Evolutionary conservation across 2,888 invertebrate species (phyloP).

Genomic region (Caprella mutica): DNA sequence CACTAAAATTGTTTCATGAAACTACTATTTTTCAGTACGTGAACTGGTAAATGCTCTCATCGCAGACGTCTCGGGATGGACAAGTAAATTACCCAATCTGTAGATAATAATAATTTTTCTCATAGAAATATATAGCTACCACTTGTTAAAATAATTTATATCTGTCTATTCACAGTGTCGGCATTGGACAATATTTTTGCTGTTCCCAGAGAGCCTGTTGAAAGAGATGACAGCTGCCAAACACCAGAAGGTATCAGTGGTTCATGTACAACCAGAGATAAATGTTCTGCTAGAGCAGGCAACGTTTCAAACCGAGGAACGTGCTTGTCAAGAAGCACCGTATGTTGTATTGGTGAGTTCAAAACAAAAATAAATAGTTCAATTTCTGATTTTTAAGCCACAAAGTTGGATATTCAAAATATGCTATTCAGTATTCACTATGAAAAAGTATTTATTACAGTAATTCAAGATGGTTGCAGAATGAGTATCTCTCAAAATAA

Average conservation of each 20-base stretch:
- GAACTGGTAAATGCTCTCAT: conserved; percentile 1
- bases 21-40: not conserved
- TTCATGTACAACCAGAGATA: not conserved
- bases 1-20: no score
- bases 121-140: no score
- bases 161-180: not conserved
- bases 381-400: no score
- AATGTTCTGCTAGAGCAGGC: not conserved
- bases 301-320: not conserved
- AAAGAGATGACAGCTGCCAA: not conserved
- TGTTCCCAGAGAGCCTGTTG: not conserved
- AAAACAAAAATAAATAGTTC: no score
- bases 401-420: no score
- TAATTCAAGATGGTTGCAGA: conserved; percentile 4
- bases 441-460: not conserved
- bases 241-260: not conserved
- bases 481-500: conserved; percentile 7
- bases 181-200: not conserved
- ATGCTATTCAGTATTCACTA: not conserved
- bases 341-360: conserved; percentile 13
- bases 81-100: no score
- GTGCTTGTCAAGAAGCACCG: not conserved
- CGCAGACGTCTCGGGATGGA: conserved; percentile 1
- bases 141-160: no score
- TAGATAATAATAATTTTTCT: no score